These are phyloP conservation scores for Drosophila quasianomalipes DNA, from an alignment of 2,888 invertebrate genomes.

Conservation along the genomic window DNA sequence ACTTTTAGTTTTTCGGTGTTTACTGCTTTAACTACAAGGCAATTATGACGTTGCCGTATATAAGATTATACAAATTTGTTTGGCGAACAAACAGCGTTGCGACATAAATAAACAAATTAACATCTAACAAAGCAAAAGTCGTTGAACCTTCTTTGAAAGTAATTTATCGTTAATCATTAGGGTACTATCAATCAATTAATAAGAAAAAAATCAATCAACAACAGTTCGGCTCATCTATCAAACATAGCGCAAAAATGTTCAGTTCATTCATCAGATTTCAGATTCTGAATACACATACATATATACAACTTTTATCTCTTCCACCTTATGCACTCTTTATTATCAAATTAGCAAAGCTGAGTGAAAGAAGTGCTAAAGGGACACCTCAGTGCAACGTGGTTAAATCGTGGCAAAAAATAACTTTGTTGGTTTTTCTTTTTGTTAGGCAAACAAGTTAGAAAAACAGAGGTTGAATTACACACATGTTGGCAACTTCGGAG, in stretches of 20 bases:
- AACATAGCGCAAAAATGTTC: background rate
- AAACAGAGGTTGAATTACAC: slow-evolving; percentile 25
- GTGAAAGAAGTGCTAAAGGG: slow-evolving; percentile 2
- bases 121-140: background rate
- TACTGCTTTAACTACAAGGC: slow-evolving; percentile 25
- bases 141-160: background rate
- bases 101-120: background rate
- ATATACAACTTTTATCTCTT: background rate
- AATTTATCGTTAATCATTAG: background rate
- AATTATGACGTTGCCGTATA: slow-evolving; percentile 26
- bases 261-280: slow-evolving; percentile 2
- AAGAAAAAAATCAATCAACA: background rate
- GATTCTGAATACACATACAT: background rate
- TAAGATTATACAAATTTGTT: slow-evolving; percentile 7
- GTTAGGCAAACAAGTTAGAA: slow-evolving; percentile 36
- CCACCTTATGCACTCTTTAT: background rate
- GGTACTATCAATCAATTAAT: slow-evolving; percentile 19
- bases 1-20: slow-evolving; percentile 18
- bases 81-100: background rate
- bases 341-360: background rate
- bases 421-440: slow-evolving; percentile 20
- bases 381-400: slow-evolving; percentile 27
- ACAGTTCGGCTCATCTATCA: slow-evolving; percentile 5
- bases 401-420: slow-evolving; percentile 58
- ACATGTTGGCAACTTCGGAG: slow-evolving; percentile 20